These are phyloP conservation scores for Harmothoe impar DNA, from an alignment of 2,888 invertebrate species.

Conservation along the genomic window DNA sequence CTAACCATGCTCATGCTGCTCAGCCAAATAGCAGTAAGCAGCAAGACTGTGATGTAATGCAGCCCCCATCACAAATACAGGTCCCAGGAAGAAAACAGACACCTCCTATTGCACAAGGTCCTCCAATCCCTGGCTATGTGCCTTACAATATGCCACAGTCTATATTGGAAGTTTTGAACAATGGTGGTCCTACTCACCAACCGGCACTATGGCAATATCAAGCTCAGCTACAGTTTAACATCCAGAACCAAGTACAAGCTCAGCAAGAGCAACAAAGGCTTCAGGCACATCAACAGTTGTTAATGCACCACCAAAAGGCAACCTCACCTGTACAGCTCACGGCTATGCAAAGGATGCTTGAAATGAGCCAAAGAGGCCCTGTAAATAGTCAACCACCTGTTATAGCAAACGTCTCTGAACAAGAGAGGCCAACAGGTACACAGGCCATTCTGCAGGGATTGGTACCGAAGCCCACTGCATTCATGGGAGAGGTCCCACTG, in stretches of 20 bases:
- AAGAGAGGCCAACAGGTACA: not conserved
- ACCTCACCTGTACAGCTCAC: not conserved
- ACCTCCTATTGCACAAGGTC: not conserved
- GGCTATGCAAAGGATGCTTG: not conserved
- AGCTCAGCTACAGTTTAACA: not conserved
- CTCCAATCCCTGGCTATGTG: not conserved
- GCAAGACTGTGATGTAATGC: not conserved
- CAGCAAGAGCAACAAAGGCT: not conserved
- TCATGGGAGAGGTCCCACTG: not conserved
- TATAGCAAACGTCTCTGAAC: not conserved
- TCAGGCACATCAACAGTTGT: not conserved
- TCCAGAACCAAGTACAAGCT: not conserved
- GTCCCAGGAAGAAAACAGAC: not conserved
- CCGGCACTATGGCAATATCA: too few species aligned
- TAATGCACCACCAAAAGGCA: not conserved
- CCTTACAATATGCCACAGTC: not conserved
- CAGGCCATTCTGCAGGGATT: not conserved
- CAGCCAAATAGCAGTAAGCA: not conserved
- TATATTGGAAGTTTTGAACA: not conserved
- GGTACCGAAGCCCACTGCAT: not conserved
- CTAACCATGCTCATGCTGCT: not conserved
- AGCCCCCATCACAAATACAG: not conserved
- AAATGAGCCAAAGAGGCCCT: not conserved
- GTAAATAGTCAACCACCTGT: not conserved
- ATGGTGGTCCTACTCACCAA: too few species aligned